Evolutionary conservation across 2,113 vertebrate genomes (phyloP), one percentile per base, ranked within the genome.

Genomic region (Nerophis ophidion): DNA sequence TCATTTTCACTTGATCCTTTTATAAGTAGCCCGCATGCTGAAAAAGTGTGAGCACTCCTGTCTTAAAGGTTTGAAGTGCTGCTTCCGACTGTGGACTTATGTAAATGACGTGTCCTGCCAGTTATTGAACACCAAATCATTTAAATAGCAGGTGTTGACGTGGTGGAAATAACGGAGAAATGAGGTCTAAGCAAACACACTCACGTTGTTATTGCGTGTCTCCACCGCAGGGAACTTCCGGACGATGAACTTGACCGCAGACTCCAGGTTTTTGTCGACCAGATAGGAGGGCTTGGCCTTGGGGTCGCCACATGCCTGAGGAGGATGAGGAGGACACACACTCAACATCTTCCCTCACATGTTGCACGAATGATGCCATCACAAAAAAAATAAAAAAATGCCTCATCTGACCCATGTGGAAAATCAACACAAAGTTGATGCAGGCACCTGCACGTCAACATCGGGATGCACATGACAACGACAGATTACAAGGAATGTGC

Each of bases 271-370:
- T 91, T 97, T 99, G 84, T 99, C 96, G 33, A 98, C 95, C 71
- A 99, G 94, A 80, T 97, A 99, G 33, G 96, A 99, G 69, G 97
- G 96, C 85, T 99, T 99, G 70, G 96, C 97, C 91, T 99, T 99
- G 71, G 97, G 95, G 61, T 98, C 97, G 51, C 96, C 95, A 45
- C 97, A 99, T 71, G 97, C 97, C 97, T 83, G 65, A 0, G 68
- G 45, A 47, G 49, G 16, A 68, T 9, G 38, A 40, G 7, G 46
- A 54, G 76, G 17, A 47, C 70, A 59, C 38, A 57, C 26, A 26
- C 26, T 26, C 26, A 26, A 26, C 26, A 26, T 26, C 26, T 45
- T 33, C 75, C 7, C 19, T 56, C 10, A 47, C 26, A 48, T 76
- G 66, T 79, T 77, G 63, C 60, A 76, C 56, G 56, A 48, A 35